Conservation (phyloP, 2,888 invertebrate species). For the Dicycla oo region DNA sequence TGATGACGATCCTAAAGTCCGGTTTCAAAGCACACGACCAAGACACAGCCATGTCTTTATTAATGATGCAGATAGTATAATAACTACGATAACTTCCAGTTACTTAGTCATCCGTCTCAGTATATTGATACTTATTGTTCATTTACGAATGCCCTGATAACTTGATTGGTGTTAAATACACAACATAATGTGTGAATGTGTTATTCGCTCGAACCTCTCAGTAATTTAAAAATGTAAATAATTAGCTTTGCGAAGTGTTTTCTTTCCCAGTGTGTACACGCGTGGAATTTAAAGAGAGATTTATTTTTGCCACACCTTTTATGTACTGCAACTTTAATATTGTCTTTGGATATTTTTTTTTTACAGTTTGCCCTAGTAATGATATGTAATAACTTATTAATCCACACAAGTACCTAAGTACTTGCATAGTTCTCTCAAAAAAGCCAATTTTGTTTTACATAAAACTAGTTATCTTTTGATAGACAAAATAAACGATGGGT, state of each 20-base stretch:
- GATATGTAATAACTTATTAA: too few species aligned
- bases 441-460: too few species aligned
- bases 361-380: not conserved
- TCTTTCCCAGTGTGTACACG: slow-evolving; percentile 24
- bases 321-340: not conserved
- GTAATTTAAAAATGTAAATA: slow-evolving; percentile 53
- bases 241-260: slow-evolving; percentile 38
- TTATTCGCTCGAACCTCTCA: slow-evolving; percentile 37
- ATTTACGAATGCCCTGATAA: slow-evolving; percentile 60
- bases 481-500: too few species aligned
- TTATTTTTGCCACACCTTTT: slow-evolving; percentile 40
- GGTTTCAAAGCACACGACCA: not conserved
- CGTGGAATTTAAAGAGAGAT: slow-evolving; percentile 43
- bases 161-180: slow-evolving; percentile 67
- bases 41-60: not conserved
- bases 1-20: not conserved
- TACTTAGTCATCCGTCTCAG: slow-evolving; percentile 20
- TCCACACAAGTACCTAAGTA: not conserved
- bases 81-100: slow-evolving; percentile 6
- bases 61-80: slow-evolving; percentile 6
- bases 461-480: too few species aligned
- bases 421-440: too few species aligned
- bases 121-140: slow-evolving; percentile 62
- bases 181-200: slow-evolving; percentile 64
- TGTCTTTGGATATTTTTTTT: slow-evolving; percentile 1